These are phyloP conservation scores for Semicossyphus pulcher DNA, from an alignment of 2,113 vertebrate species.

Conservation along the genomic window DNA sequence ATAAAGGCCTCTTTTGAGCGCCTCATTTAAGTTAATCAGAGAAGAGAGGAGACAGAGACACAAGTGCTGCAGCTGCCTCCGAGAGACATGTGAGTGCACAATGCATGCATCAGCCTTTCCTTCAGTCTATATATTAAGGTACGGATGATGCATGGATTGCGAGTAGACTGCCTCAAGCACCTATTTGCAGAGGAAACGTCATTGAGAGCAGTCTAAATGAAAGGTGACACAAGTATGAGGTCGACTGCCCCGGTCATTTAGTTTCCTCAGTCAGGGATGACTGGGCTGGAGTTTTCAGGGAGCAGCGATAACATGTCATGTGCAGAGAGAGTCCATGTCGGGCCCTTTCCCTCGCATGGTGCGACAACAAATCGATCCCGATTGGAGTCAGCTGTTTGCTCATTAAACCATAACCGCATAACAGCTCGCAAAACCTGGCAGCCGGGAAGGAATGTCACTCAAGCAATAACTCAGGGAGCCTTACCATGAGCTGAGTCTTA, in stretches of 20 bases:
- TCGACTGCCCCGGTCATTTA: slow-evolving; percentile 4
- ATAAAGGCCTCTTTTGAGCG: no score
- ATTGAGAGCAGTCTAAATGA: slow-evolving; percentile 8
- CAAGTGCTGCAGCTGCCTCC: no score
- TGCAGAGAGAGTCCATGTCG: slow-evolving; percentile 20
- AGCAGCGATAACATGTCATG: slow-evolving; percentile 11
- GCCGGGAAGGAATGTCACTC: slow-evolving; percentile 42
- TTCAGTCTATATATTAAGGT: not conserved
- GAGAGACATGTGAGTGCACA: no score
- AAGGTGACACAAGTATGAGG: not conserved
- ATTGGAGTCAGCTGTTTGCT: slow-evolving; percentile 54
- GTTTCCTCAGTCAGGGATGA: slow-evolving; percentile 26
- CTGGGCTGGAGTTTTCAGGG: slow-evolving; percentile 4
- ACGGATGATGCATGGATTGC: not conserved
- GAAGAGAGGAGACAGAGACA: no score
- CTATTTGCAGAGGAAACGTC: not conserved
- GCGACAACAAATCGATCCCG: slow-evolving; percentile 43
- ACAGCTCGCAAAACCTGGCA: slow-evolving; percentile 42
- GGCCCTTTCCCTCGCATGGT: slow-evolving; percentile 9
- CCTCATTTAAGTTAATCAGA: no score
- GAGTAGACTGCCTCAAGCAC: slow-evolving; percentile 3
- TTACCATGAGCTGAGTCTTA: slow-evolving; percentile 23
- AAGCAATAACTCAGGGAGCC: slow-evolving; percentile 24
- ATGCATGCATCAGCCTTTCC: not conserved
- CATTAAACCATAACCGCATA: slow-evolving; percentile 40